Base-by-base conservation (phyloP, 53 echinoderm and acorn worm species). In the Mesocentrotus franciscanus region DNA sequence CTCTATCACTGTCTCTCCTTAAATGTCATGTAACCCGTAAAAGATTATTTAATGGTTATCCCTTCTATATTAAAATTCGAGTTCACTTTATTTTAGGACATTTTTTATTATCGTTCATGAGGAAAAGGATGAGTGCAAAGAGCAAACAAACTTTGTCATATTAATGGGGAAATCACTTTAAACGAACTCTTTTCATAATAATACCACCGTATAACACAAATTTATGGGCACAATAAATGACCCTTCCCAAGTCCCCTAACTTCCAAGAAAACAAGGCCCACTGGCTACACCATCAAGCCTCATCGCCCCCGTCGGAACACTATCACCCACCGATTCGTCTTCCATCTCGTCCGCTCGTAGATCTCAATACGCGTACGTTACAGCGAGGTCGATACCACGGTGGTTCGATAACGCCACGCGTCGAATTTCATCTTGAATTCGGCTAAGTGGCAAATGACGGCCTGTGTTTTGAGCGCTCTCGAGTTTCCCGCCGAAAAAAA, bases 381-480 rank as follows among this genome's bases (percentile, higher is more conserved):
- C 57, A 87, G 26, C 58, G 27, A 58, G 87, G 20, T 87, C 87
- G 58, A 87, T 87, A 58, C n/a, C 29, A 9, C 4, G 59, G 58
- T 87, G 59, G 87, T 57, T 57, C 87, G 87, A 87, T 87, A 58
- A 87, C 58, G 24, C 57, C 11, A 8, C 87, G 87, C 7, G 13
- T 87, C 27, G 87, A 18, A 87, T 87, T 87, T 87, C 87, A 58
- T 58, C n/a, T 87, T n/a, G 87, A 87, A 87, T 58, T 26, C 57
- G 87, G 87, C 87, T 57, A 87, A 87, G 87, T 87, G 87, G 56
- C 58, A 87, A 26, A 87, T 87, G 87, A 87, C 58, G 56, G 87
- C 87, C 27, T 4, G 87, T 56, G 87, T 58, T 84, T 87, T 87
- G 58, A 58, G 27, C 58, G 26, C 59, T 56, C 57, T 87, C 58